Base-by-base conservation (phyloP, 2,888 invertebrate species). In the Parnassius apollo region DNA sequence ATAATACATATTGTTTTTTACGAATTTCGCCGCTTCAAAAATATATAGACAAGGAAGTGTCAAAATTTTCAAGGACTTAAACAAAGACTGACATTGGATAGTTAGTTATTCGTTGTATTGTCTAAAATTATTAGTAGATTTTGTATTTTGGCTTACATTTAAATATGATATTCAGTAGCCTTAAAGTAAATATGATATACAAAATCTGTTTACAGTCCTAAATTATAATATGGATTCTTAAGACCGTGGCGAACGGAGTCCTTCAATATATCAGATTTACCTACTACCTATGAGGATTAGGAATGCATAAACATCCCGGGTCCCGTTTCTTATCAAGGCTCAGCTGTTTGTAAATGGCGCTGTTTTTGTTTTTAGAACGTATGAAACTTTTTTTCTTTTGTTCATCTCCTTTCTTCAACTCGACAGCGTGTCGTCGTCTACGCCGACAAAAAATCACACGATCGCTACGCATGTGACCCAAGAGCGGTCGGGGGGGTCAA, bases 271-370 rank as follows among this genome's bases (percentile, higher is more conserved):
- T 9, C 25, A 25, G 12, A 9, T 10, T 12, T 9, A 42, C 22
- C 2, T 18, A 52, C 25, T 12, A 42, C 22, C 7, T 18, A 52
- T 57, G 18, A n/a, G 53, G 48, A 53, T 57, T 35, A n/a, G 53
- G 48, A 53, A 22, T 25, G 22, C 58, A 51, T 59, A 45, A 57
- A 46, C 58, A 25, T 60, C 62, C 66, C 67, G 64, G 63, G 53
- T 53, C 66, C 48, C 52, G 25, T 48, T 35, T 51, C 73, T 80
- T 80, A 78, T 82, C 80, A 73, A 68, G 68, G 71, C 85, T 88
- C 87, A 87, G 87, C 87, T 88, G 87, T 85, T 86, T 82, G 81
- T 80, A 73, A 75, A 80, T 75, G 75, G 72, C 77, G 64, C 72
- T 61, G 78, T 85, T 49, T 49, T 48, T 85, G 86, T 83, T 77